Conservation (phyloP, 2,888 invertebrate genomes). For the Macrosiphum euphorbiae region DNA sequence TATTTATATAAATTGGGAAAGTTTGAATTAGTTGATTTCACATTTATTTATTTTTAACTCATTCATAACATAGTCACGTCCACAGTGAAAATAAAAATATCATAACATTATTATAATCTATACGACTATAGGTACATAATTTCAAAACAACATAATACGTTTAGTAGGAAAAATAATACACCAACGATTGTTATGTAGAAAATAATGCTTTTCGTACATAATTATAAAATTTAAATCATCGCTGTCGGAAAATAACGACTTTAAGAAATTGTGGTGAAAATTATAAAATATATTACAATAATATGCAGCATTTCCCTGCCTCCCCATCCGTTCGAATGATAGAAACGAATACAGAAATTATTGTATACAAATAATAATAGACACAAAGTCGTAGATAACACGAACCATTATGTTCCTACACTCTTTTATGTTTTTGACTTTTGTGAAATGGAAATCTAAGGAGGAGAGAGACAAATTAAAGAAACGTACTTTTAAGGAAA, state of each 20-base stretch:
- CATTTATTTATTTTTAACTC: neutral
- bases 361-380: neutral
- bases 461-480: neutral
- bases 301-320: neutral
- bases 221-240: neutral
- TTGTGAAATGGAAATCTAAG: neutral
- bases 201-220: neutral
- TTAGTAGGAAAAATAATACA: neutral
- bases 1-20: neutral
- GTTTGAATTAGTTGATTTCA: constrained; percentile 15
- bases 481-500: constrained; percentile 21
- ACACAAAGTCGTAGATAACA: neutral
- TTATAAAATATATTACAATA: neutral
- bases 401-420: neutral
- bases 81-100: neutral
- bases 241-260: neutral
- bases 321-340: neutral
- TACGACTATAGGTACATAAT: neutral
- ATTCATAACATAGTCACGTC: neutral
- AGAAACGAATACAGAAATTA: neutral
- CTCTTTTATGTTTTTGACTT: constrained; percentile 1
- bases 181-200: neutral
- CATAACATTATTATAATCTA: neutral
- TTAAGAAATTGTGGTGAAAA: neutral
- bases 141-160: neutral